Base-by-base conservation (phyloP, 2,797 vertebrate genomes). In the Chaunax sp. region DNA sequence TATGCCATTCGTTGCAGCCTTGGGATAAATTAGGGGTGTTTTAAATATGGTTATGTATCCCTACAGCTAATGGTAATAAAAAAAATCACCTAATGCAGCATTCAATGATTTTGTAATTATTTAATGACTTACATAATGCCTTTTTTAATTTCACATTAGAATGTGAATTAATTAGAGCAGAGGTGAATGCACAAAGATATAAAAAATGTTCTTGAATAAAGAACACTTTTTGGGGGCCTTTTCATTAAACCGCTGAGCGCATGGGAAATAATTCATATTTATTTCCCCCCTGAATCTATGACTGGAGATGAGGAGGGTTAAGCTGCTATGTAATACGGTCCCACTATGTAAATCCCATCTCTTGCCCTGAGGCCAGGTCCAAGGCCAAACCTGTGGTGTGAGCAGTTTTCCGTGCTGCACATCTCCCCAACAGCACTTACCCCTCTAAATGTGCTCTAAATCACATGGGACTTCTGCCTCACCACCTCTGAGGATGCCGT, bases 401-500 rank as follows among this genome's bases (percentile, higher is more conserved):
- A 77, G 79, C 72, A 60, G 51, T 83, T 82, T 78, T 80, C 64
- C 6, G 2, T 69, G 40, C 73, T 68, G 72, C 79, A 82, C 82
- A 80, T 87, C 77, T 82, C 51, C 51, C 78, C 64, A 53, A 61
- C 79, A 87, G 84, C 79, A 60, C 59, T 82, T 74, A 61, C 72
- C 33, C 68, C 72, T 74, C 66, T 75, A 78, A 82, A 87, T 87
- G 74, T 82, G 72, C 81, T 84, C 60, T 28, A 78, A 87, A 85
- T 89, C 84, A 70, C 84, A 82, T 53, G 81, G 81, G 83, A 88
- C 78, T 75, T 77, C 69, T 70, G 81, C 81, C 78, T 85, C 69
- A 64, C 57, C n/a, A 56, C 83, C 73, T 71, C 68, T 51, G 80
- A 84, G 75, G 82, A 62, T 87, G 83, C 81, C 78, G 80, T 86